Percentiles rank a stretch among this genome's conserved stretches.
Evolutionary conservation across 2,797 vertebrate species (phyloP).

Genomic region (Sebastiscus albofasciatus): DNA sequence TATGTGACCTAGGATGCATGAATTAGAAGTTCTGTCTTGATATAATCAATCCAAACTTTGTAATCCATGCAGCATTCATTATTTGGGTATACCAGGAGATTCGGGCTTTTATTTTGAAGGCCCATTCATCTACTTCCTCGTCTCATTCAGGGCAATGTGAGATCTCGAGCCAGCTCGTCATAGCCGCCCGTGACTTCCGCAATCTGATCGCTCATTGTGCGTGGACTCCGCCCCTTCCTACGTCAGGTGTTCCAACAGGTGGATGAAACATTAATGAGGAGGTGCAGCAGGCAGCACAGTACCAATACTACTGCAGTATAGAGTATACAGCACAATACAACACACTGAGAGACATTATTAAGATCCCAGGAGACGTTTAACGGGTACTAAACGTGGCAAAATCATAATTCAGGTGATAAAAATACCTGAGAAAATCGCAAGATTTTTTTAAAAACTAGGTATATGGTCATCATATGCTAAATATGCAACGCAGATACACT

Average conservation of each 20-base stretch:
- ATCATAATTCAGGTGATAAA: background rate
- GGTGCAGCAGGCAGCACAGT: background rate
- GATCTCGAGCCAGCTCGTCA: conserved; percentile 19
- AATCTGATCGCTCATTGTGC: conserved; percentile 59
- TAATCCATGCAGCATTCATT: background rate
- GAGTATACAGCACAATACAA: background rate
- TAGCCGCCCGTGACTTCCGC: conserved; percentile 67
- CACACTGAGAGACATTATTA: background rate
- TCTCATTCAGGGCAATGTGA: background rate
- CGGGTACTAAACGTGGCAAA: background rate
- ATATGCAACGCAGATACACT: background rate
- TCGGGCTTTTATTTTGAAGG: conserved; percentile 56
- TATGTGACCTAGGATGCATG: background rate
- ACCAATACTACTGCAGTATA: background rate
- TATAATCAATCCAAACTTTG: background rate
- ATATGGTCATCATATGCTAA: background rate
- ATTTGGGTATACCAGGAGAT: background rate
- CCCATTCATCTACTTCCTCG: accelerated
- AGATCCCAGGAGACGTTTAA: accelerated
- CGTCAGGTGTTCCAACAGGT: conserved; percentile 58
- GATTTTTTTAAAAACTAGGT: too few species aligned
- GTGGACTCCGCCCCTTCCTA: conserved; percentile 37
- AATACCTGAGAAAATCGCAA: background rate
- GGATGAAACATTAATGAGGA: conserved; percentile 70
- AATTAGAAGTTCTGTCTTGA: background rate